Percentiles rank a stretch among this genome's conserved stretches.
Conservation (phyloP, 2,113 vertebrate species). For the Nicator chloris region DNA sequence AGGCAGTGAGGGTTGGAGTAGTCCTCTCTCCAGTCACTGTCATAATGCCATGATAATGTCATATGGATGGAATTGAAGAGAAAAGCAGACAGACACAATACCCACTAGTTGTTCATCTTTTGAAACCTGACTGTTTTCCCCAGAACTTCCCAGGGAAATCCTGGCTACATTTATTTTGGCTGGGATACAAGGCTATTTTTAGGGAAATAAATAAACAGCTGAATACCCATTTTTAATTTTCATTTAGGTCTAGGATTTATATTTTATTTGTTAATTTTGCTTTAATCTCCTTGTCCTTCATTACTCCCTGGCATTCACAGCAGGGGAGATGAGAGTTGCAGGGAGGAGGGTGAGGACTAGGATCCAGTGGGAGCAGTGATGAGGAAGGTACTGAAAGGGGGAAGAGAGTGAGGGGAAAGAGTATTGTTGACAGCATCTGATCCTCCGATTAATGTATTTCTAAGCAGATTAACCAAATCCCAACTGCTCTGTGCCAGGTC, state of each 20-base stretch:
- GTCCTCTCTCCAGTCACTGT: not conserved
- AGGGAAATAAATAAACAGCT: slow-evolving; percentile 2
- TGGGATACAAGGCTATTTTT: not conserved
- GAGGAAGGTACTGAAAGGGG: slow-evolving; percentile 29
- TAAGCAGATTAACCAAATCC: slow-evolving; percentile 80
- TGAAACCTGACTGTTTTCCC: not conserved
- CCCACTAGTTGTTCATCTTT: not conserved
- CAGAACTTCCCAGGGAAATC: slow-evolving; percentile 10
- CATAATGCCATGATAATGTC: not conserved
- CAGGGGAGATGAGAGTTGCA: slow-evolving; percentile 6
- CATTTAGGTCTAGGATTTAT: slow-evolving; percentile 53
- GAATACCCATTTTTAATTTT: slow-evolving; percentile 49
- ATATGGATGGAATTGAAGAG: rapidly evolving
- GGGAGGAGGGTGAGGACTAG: not conserved
- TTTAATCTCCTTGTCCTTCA: slow-evolving; percentile 56
- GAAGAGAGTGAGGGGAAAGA: slow-evolving; percentile 38
- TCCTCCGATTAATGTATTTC: slow-evolving; percentile 72
- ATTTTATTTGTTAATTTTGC: slow-evolving; percentile 63
- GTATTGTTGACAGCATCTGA: slow-evolving; percentile 71
- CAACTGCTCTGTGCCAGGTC: slow-evolving; percentile 74
- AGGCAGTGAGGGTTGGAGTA: not conserved
- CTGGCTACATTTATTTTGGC: not conserved
- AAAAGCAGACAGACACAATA: not conserved
- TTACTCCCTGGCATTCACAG: slow-evolving; percentile 46
- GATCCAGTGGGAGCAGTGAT: not conserved